A percentile compares a stretch with the other conserved stretches of the same genome.
These are phyloP conservation scores for Atta texana DNA, from an alignment of 1,140 invertebrate genomes.

Conservation along the genomic window DNA sequence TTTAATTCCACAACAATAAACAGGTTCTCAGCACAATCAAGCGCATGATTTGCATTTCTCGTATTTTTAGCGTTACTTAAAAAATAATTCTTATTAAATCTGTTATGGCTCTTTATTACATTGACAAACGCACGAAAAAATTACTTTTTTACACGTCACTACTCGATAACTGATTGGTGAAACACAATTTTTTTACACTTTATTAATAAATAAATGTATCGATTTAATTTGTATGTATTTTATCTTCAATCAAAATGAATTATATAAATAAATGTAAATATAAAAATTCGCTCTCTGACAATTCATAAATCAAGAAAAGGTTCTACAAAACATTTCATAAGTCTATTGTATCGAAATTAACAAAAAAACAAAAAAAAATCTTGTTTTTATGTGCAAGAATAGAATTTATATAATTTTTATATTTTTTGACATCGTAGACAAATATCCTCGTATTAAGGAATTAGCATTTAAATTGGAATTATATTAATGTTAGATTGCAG, in stretches of 20 bases:
- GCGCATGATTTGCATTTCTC: conserved; percentile 15
- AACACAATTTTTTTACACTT: neutral
- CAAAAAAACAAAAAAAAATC: neutral
- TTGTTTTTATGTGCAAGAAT: neutral
- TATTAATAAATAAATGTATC: neutral
- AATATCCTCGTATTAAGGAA: neutral
- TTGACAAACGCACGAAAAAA: neutral
- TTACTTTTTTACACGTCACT: neutral
- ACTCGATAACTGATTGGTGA: neutral
- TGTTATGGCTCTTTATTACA: neutral
- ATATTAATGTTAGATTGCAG: neutral
- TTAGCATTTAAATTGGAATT: neutral
- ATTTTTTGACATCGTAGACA: neutral
- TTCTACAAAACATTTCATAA: neutral
- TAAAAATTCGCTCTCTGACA: neutral
- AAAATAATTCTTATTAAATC: conserved; percentile 2
- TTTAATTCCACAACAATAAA: conserved; percentile 14
- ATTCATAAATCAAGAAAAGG: neutral
- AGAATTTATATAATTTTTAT: neutral
- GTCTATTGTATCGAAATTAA: neutral
- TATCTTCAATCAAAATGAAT: too few relatives aligned
- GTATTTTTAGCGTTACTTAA: neutral
- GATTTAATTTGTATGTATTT: too few relatives aligned
- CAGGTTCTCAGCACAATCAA: neutral
- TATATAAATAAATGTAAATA: neutral